A percentile compares a stretch with the other conserved stretches of the same genome.
Evolutionary conservation across 2,888 invertebrate genomes (phyloP).

Genomic region (Electrophaes corylata): DNA sequence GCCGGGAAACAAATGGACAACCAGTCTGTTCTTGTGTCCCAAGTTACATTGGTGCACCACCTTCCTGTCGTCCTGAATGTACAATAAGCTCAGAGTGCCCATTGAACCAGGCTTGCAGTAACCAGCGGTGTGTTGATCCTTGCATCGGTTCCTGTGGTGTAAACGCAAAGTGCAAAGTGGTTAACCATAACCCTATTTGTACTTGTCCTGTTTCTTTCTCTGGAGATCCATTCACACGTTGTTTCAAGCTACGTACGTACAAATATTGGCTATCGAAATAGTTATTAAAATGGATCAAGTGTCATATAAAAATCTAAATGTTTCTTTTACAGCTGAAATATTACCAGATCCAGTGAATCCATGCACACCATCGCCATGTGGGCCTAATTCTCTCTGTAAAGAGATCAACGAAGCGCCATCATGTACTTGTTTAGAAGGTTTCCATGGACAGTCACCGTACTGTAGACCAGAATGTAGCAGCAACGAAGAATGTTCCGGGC

Average conservation of each 20-base stretch:
- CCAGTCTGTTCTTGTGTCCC: constrained; percentile 88
- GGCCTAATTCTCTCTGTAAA: constrained; percentile 89
- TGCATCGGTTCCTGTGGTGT: constrained; percentile 89
- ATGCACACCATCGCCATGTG: constrained; percentile 91
- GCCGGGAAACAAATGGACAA: constrained; percentile 85
- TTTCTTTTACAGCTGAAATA: constrained; percentile 74
- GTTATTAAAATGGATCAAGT: neutral
- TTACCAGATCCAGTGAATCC: constrained; percentile 83
- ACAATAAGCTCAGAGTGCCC: constrained; percentile 89
- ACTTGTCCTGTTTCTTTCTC: constrained; percentile 85
- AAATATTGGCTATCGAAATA: neutral
- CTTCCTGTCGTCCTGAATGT: constrained; percentile 89
- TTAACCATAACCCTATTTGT: constrained; percentile 90
- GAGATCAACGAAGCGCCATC: constrained; percentile 88
- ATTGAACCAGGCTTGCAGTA: constrained; percentile 88
- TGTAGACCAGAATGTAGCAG: constrained; percentile 92
- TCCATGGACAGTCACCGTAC: constrained; percentile 89
- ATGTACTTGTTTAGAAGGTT: constrained; percentile 89
- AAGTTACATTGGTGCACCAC: constrained; percentile 86
- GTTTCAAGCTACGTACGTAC: constrained; percentile 81
- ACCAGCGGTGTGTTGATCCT: constrained; percentile 89
- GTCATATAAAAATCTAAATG: neutral
- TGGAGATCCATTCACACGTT: constrained; percentile 87
- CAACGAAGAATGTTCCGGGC: constrained; percentile 88
- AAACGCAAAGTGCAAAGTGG: constrained; percentile 89